Percentiles rank a stretch among this genome's conserved stretches.
Evolutionary conservation across 2,888 invertebrate genomes (phyloP).

Genomic region (Parnassius apollo): DNA sequence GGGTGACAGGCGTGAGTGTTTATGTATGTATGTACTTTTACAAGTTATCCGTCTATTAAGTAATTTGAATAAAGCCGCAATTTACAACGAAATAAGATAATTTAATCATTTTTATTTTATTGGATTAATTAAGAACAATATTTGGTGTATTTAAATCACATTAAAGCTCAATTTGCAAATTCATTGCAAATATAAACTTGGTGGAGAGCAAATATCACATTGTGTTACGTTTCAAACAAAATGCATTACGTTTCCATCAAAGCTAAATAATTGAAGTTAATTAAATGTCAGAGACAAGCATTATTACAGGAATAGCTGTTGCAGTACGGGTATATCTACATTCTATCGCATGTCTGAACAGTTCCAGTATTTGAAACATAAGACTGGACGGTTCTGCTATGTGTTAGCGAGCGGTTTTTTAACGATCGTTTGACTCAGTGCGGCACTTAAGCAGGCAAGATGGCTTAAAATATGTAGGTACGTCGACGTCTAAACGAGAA

Average conservation of each 20-base stretch:
- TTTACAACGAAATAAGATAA: no score
- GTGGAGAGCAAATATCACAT: constrained; percentile 8
- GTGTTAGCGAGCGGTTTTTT: constrained; percentile 3
- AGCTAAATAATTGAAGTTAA: constrained; percentile 24
- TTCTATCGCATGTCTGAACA: constrained; percentile 13
- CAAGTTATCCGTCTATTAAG: no score
- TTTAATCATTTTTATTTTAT: no score
- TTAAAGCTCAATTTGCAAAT: not conserved
- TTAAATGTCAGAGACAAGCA: constrained; percentile 24
- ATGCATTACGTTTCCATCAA: constrained; percentile 23
- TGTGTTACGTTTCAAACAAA: constrained; percentile 22
- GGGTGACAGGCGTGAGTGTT: no score
- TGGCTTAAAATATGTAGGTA: not conserved
- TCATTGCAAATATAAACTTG: not conserved
- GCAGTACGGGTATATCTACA: constrained; percentile 20
- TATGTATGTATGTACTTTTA: no score
- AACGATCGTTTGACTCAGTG: constrained; percentile 12
- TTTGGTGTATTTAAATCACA: not conserved
- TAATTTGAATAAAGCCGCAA: no score
- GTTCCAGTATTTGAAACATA: constrained; percentile 20
- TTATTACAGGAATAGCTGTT: constrained; percentile 17
- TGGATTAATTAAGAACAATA: no score
- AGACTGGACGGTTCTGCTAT: constrained; percentile 3
- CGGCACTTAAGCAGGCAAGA: constrained; percentile 1
- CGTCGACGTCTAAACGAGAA: not conserved